Base-by-base conservation (phyloP, 2,113 vertebrate genomes). In the Microtus richardsoni region DNA sequence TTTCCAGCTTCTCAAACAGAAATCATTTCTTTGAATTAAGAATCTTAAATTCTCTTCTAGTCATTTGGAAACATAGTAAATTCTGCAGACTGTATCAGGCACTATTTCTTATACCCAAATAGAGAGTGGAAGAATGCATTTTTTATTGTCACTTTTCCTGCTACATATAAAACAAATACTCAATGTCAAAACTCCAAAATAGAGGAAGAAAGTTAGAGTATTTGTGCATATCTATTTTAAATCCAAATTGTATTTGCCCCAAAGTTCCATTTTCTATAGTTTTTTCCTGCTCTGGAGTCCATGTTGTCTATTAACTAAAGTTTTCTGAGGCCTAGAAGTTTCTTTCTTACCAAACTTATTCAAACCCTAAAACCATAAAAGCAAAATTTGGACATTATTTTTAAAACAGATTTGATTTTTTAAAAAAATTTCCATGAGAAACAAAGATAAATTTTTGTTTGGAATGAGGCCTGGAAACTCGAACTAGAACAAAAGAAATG, bases 331-430 rank as follows among this genome's bases (percentile, higher is more conserved):
- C 68, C 78, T 16, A 85, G 14, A 86, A 94, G 62, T 70, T 87
- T 80, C 73, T 62, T 85, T 66, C 79, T 93, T 21, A 86, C 17
- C 0, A 13, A 49, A 95, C 0, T 54, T 73, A 39, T 22, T 94
- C 49, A 91, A 92, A 13, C 74, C 79, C 49, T 84, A 85, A 93
- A 91, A 33, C 30, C 21, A 54, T 44, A 44, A 80, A 91, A 94
- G 19, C 79, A 73, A 90, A 85, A 82, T 9, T 33, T 3, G 49
- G 66, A 82, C 71, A 58, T 6, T 5, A 13, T 13, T 95, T 94
- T 93, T 68, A 91, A 84, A 30, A 3, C 44, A 89, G 22, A 66
- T 70, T 89, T 91, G 12, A n/a, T 52, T 62, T 91, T 44, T 88
- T 21, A 19, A 58, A 58, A 21, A 58, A 83, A 11, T 14, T 70